These are phyloP conservation scores for Nibea albiflora DNA, from an alignment of 2,113 vertebrate species.

Conservation along the genomic window DNA sequence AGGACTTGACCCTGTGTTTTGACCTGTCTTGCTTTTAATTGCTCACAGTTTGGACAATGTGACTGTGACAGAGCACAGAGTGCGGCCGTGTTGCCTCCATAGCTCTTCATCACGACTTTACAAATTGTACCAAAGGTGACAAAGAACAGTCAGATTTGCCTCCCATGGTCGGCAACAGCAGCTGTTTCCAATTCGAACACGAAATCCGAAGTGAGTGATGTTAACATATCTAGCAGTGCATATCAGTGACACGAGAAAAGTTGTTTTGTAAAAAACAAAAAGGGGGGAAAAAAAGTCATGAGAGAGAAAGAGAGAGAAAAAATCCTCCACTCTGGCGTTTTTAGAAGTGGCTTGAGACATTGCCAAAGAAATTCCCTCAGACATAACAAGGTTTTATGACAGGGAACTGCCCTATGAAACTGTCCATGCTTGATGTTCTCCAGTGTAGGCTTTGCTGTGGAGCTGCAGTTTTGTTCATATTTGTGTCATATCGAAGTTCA, in stretches of 20 bases:
- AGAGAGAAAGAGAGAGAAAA: constrained; percentile 30
- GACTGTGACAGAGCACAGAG: constrained; percentile 65
- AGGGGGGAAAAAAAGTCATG: constrained; percentile 24
- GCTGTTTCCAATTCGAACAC: constrained; percentile 77
- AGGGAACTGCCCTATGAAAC: constrained; percentile 72
- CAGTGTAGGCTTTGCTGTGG: constrained; percentile 54
- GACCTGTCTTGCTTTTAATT: constrained; percentile 65
- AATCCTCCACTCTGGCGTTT: constrained; percentile 64
- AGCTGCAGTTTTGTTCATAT: constrained; percentile 76
- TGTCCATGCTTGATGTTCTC: constrained; percentile 73
- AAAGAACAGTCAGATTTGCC: constrained; percentile 57
- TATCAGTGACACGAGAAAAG: constrained; percentile 75
- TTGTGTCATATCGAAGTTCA: constrained; percentile 77
- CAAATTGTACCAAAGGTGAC: constrained; percentile 70
- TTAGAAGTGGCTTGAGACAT: constrained; percentile 73
- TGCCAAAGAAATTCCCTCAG: constrained; percentile 74
- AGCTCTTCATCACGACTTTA: constrained; percentile 62
- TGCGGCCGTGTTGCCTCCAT: constrained; percentile 29
- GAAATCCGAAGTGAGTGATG: constrained; percentile 71
- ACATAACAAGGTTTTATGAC: constrained; percentile 82
- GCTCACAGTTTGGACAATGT: constrained; percentile 55
- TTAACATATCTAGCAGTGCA: constrained; percentile 70
- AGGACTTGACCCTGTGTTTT: constrained; percentile 52
- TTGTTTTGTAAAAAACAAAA: constrained; percentile 69
- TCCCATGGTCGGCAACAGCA: constrained; percentile 54